phyloP scores from a whole-genome alignment of 2,888 invertebrate species.

The Ichneumon xanthorius region DNA sequence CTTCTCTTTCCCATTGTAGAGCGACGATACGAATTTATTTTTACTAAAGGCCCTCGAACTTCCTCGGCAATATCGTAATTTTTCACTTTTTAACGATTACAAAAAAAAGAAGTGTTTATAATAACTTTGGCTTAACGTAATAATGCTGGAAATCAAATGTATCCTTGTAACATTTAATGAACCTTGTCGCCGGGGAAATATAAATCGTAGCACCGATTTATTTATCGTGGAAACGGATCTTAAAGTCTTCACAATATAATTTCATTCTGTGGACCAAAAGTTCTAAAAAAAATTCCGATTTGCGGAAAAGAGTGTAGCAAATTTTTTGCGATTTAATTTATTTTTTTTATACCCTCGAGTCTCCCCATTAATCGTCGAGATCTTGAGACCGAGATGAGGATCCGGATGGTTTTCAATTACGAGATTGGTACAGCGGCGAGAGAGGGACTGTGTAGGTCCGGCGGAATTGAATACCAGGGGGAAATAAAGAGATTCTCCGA shows the following conservation, averaged over 20 bases:
- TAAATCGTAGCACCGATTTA: background rate
- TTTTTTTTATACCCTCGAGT: slow-evolving; percentile 18
- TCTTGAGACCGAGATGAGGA: slow-evolving; percentile 7
- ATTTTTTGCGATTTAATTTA: background rate
- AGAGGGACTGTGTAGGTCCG: slow-evolving; percentile 34
- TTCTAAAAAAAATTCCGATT: background rate
- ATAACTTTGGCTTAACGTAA: slow-evolving; percentile 13
- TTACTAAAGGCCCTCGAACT: slow-evolving; percentile 42
- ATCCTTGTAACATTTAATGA: background rate
- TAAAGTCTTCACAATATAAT: background rate
- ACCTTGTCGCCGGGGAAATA: background rate
- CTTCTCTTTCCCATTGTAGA: slow-evolving; percentile 63
- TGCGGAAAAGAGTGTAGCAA: background rate
- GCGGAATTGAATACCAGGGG: slow-evolving; percentile 74
- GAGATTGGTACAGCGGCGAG: slow-evolving; percentile 18
- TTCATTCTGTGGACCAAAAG: background rate
- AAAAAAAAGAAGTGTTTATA: slow-evolving; percentile 28
- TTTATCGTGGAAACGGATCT: background rate
- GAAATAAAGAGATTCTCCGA: slow-evolving; percentile 72
- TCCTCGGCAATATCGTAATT: slow-evolving; percentile 6
- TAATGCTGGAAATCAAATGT: background rate
- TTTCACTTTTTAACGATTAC: slow-evolving; percentile 27
- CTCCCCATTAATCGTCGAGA: slow-evolving; percentile 34
- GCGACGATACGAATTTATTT: slow-evolving; percentile 65
- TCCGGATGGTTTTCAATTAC: slow-evolving; percentile 49